Conservation (phyloP, 2,797 vertebrate species). For the Acipenser oxyrinchus region DNA sequence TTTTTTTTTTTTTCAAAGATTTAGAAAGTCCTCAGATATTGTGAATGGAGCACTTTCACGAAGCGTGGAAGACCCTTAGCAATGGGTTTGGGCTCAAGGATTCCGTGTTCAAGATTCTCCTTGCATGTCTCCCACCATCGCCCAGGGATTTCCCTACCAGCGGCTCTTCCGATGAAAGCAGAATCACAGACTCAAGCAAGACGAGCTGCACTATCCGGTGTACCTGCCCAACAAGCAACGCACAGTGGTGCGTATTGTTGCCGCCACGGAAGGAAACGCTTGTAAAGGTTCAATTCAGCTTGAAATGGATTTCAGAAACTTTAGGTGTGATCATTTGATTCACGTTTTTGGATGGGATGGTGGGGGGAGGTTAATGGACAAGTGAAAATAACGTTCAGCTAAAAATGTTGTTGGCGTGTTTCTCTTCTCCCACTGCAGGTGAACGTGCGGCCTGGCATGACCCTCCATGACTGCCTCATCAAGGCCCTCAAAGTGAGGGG, state of each 20-base stretch:
- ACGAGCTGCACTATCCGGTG: constrained; percentile 89
- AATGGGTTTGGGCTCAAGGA: constrained; percentile 91
- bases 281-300: too few relatives aligned
- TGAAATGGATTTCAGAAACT: too few relatives aligned
- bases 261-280: too few relatives aligned
- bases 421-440: constrained; percentile 54
- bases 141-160: constrained; percentile 81
- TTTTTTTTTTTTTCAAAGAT: constrained; percentile 19
- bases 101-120: constrained; percentile 72
- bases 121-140: constrained; percentile 81
- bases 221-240: constrained; percentile 97
- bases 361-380: too few relatives aligned
- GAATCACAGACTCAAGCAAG: constrained; percentile 79
- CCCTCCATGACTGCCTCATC: constrained; percentile 83
- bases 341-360: too few relatives aligned
- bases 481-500: constrained; percentile 90
- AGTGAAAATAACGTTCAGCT: not conserved
- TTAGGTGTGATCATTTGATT: too few relatives aligned
- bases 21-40: constrained; percentile 32
- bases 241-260: constrained; percentile 74
- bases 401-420: not conserved
- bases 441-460: constrained; percentile 86
- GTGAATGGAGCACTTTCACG: constrained; percentile 91
- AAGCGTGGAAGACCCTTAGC: constrained; percentile 88
- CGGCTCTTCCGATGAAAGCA: constrained; percentile 85